Base-by-base conservation (phyloP, 1,140 invertebrate species). In the Euborellia annulipes region DNA sequence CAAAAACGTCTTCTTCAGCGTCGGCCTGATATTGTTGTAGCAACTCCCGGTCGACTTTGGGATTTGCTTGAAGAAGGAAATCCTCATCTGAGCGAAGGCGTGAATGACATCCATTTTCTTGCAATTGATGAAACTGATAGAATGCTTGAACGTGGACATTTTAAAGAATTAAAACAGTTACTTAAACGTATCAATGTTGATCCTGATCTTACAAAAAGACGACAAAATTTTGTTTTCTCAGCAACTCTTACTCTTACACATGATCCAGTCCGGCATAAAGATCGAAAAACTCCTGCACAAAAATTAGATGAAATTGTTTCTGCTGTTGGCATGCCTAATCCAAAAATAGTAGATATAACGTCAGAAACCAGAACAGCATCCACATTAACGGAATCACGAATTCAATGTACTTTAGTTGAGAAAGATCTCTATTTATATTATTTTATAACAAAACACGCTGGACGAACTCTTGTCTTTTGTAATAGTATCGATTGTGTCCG, bases 41-140 rank as follows among this genome's bases (percentile, higher is more conserved):
- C 88, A 0, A 98, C 94, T 13, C 93, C 94, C 1, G 95, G 94
- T 2, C 67, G 94, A 39, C 69, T 98, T 16, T 98, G 93, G 93
- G 89, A 97, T 65, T 65, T 97, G 1, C 73, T 93, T 20, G 66
- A 78, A 49, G 72, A 82, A 56, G 85, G 82, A 16, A 80, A 87
- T 57, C 58, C 67, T 16, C 84, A 88, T 68, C 65, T 91, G 11
- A 72, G 67, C 45, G 76, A 82, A 58, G 57, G 89, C 6, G 58
- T 75, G 44, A 64, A 74, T 40, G 73, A 87, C 11, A 82, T 27
- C 4, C 4, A 27, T 27, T 27, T 6, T 27, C 65, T 98, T 45
- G 93, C 89, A 0, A 87, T 99, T 48, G 96, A 99, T 65, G 96
- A 99, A 73, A 95, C 94, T 0, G 96, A 99, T 65, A 72, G 95